Conservation (phyloP, 2,888 invertebrate species). For the Tineola bisselliella region DNA sequence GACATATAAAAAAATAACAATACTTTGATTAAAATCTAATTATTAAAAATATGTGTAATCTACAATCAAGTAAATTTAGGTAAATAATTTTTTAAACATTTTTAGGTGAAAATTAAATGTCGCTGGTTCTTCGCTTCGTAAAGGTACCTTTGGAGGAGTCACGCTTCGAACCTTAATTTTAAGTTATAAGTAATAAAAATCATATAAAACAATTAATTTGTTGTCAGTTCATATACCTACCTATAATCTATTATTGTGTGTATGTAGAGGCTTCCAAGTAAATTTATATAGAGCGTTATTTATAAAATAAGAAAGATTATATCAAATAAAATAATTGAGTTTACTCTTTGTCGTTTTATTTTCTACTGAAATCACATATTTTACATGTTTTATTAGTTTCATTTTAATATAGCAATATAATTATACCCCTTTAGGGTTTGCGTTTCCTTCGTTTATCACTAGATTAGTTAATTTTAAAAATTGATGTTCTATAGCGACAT, state of each 20-base stretch:
- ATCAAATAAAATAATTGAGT: constrained; percentile 61
- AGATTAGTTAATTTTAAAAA: too few species aligned
- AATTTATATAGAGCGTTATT: constrained; percentile 55
- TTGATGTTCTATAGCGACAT: too few species aligned
- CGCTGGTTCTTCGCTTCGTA: constrained; percentile 26
- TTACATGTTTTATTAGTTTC: too few species aligned
- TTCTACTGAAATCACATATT: not conserved
- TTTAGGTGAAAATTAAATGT: constrained; percentile 62
- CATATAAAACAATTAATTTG: not conserved
- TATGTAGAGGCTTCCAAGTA: constrained; percentile 62
- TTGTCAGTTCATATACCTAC: not conserved
- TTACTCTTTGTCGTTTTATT: constrained; percentile 23
- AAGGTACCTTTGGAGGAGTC: constrained; percentile 22
- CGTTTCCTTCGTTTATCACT: too few species aligned
- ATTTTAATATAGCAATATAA: too few species aligned
- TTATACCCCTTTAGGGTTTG: too few species aligned
- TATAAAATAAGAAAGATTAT: constrained; percentile 51
- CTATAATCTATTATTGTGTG: not conserved
- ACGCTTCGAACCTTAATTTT: not conserved
- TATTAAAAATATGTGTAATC: too few species aligned
- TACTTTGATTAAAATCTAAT: too few species aligned
- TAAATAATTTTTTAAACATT: constrained; percentile 21
- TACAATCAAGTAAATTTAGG: too few species aligned
- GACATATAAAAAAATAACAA: too few species aligned
- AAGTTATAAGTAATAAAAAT: not conserved